Evolutionary conservation across 2,113 vertebrate genomes (phyloP), one percentile per base, ranked within the genome.

Genomic region (Galeopterus variegatus): DNA sequence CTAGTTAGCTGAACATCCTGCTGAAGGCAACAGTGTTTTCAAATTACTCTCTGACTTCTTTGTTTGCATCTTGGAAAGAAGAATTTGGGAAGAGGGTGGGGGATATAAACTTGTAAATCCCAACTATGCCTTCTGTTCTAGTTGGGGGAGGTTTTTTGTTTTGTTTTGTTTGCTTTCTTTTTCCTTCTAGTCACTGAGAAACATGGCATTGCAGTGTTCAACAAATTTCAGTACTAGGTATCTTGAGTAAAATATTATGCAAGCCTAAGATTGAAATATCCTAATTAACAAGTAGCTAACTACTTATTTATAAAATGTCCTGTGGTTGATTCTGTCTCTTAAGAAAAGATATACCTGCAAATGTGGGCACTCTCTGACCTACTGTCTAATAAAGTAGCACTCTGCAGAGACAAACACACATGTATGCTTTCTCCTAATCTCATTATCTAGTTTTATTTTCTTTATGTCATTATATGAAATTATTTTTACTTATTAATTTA

Each of bases 161-260:
- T 85, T 83, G 24, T 36, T 94, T 79, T 84, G 41, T 88, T 87
- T 91, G 31, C 45, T 94, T 95, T 60, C 23, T 48, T 76, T 85
- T 95, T 92, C 33, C 31, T 88, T 76, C 45, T 91, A 24, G 26
- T 82, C 79, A 73, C 60, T 94, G 18, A 83, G 65, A 92, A 96
- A 58, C 26, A 56, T 69, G 41, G 10, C 62, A 41, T 45, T 54
- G 4, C 10, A 69, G 33, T 65, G 45, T 56, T 88, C 8, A 48
- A 67, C 80, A 88, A 28, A 52, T 75, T 80, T 73, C 56, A 48
- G n/a, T 65, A 75, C 76, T 73, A 72, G 56, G 8, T 94, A 60
- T 50, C 18, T 69, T 83, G 88, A 83, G 64, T 93, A 83, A 95
- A 96, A 67, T 89, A 56, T 85, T 86, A 41, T 67, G n/a, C 67